Conservation (phyloP, 2,888 invertebrate species). For the Himalopsyche kuldschensis region DNA sequence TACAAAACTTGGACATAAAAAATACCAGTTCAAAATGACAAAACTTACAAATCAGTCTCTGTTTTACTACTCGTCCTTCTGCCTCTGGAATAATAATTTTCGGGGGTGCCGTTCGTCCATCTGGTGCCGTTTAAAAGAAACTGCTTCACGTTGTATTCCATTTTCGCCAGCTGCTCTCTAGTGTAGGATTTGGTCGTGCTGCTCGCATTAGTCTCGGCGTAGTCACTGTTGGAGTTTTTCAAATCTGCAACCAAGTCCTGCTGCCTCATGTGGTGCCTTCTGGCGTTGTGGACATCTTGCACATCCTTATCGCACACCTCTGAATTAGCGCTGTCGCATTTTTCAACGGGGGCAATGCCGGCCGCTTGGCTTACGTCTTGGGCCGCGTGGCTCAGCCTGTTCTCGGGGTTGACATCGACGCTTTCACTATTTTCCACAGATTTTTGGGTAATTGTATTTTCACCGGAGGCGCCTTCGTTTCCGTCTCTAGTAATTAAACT, state of each 20-base stretch:
- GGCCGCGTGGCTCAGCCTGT: background rate
- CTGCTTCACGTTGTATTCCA: conserved; percentile 78
- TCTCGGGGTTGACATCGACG: background rate
- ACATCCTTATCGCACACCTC: background rate
- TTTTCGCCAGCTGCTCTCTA: conserved; percentile 67
- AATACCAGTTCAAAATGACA: background rate
- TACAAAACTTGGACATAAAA: background rate
- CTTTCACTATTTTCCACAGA: background rate
- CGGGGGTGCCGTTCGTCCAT: conserved; percentile 45
- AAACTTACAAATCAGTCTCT: conserved; percentile 59
- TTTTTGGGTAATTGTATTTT: background rate
- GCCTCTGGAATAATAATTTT: conserved; percentile 47
- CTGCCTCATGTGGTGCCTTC: conserved; percentile 3
- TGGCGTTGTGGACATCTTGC: background rate
- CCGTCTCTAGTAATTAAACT: background rate
- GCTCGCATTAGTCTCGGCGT: conserved; percentile 40
- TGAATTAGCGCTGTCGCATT: background rate
- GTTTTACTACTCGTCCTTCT: conserved; percentile 60
- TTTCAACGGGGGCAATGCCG: background rate
- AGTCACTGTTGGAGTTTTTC: conserved; percentile 12
- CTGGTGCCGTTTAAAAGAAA: conserved; percentile 63
- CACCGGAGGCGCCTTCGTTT: background rate
- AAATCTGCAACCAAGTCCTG: background rate
- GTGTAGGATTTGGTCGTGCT: conserved; percentile 46
- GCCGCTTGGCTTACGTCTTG: background rate